Evolutionary conservation across 1,140 invertebrate genomes (phyloP), one percentile per base, ranked within the genome.

Genomic region (Microvelia longipes): DNA sequence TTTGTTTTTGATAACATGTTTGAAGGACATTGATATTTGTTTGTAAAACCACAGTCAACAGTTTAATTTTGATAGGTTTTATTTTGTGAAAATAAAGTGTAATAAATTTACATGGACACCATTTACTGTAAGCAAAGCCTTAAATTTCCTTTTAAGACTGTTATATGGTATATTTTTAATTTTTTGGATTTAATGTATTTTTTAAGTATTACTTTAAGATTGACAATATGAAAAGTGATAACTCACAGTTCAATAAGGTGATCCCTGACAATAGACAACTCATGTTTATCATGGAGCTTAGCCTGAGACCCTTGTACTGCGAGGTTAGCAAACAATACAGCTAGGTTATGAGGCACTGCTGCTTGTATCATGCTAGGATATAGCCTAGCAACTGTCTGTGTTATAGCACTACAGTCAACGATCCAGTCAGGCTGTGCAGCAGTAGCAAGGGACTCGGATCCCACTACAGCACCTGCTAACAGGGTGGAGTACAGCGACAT

Each of bases 311-410:
- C 73, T 26, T 73, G 72, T 2, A 73, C 72, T 11, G 74, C 75
- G n/a, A 75, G 68, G 25, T 69, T 70, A 26, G 72, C 70, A n/a
- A 75, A 72, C 5, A 70, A 60, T 28, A 70, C 69, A 30, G 71
- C 73, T 29, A 75, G 69, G 50, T 75, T 71, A 66, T 74, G 74
- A 14, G 74, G 70, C n/a, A 72, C 71, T 30, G 71, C 70, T 15
- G 73, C 71, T 24, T 61, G 69, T 26, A 70, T 35, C 70, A 74
- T 86, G 72, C 84, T 82, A 50, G 84, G 80, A 65, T 83, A 84
- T 60, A 88, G 76, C 68, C 85, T 78, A 0, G 85, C 86, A 15
- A 87, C 73, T 27, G 83, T 82, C 76, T 87, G 86, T n/a, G 87
- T 81, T 1, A 82, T 77, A 0, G 86, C 85, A 0, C 85, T 84